Percentiles rank a stretch among this genome's conserved stretches.
These are phyloP conservation scores for Nothoprocta perdicaria DNA, from an alignment of 2,113 vertebrate species.

Conservation along the genomic window DNA sequence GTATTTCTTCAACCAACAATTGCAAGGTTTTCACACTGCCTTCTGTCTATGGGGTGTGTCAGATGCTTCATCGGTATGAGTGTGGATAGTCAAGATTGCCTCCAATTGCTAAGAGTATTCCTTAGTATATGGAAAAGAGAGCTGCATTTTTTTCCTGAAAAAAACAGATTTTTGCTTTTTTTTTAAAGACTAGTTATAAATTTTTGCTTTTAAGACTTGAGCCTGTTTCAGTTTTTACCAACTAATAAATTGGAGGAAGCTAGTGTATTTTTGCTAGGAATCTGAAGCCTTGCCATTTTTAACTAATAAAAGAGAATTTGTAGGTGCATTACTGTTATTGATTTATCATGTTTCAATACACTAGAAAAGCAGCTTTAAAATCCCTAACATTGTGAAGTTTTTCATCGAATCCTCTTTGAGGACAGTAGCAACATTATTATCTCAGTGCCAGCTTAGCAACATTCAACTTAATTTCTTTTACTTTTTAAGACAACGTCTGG, in stretches of 20 bases:
- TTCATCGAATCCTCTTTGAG: background rate
- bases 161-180: background rate
- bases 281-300: background rate
- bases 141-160: background rate
- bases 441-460: background rate
- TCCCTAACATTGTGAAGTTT: background rate
- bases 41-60: background rate
- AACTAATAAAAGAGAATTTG: background rate
- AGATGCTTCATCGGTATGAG: background rate
- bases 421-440: background rate
- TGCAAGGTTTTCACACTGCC: background rate
- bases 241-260: background rate
- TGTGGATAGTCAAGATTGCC: background rate
- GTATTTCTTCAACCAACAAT: background rate
- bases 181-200: background rate
- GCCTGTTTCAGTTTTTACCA: background rate
- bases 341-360: background rate
- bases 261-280: background rate
- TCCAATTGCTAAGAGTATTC: background rate
- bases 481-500: slow-evolving; percentile 91
- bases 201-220: background rate
- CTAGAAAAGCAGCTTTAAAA: background rate
- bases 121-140: background rate
- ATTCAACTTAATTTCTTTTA: slow-evolving; percentile 19
- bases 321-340: background rate